Evolutionary conservation across 1,140 invertebrate species (phyloP), one percentile per base, ranked within the genome.

Genomic region (Mactra quadrangularis): DNA sequence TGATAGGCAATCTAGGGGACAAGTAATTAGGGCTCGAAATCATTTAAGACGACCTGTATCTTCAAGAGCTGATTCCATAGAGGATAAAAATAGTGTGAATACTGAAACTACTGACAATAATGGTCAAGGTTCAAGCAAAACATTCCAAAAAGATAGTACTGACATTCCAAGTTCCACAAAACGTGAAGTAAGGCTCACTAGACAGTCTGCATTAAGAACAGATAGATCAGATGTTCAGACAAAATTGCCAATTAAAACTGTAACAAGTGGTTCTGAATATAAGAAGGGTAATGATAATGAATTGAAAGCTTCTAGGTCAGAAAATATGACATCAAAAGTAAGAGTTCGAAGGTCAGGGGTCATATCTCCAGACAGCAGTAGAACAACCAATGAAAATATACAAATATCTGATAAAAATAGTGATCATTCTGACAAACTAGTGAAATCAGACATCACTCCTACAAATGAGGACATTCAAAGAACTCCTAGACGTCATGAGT

Each of bases 171-270:
- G 15, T 33, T 19, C n/a, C n/a, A 29, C 72, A 15, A 76, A 76
- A n/a, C 38, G 41, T n/a, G 41, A n/a, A 22, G 74, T 76, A 0
- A 45, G 59, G 25, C 57, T 76, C 22, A 60, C 59, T 17, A 57
- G 72, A 27, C 57, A 64, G n/a, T 45, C 45, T 0, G 74, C 74
- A 45, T 33, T 76, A n/a, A 41, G 74, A 64, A 76, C 57, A n/a
- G 74, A 76, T 19, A 57, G 74, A 15, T 64, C 59, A 3, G 59
- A 76, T 41, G 59, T 64, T 19, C 38, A 35, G 13, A 31, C 41
- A 27, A 76, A 62, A 50, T 45, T 76, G 17, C 74, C 57, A 6
- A 76, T 6, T 45, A 76, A 76, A 62, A 57, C 7, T 31, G 35
- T 33, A 13, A 11, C n/a, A n/a, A n/a, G 53, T 1, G 19, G 53